phyloP scores from a whole-genome alignment of 2,888 invertebrate species.

The Norana najaformis region DNA sequence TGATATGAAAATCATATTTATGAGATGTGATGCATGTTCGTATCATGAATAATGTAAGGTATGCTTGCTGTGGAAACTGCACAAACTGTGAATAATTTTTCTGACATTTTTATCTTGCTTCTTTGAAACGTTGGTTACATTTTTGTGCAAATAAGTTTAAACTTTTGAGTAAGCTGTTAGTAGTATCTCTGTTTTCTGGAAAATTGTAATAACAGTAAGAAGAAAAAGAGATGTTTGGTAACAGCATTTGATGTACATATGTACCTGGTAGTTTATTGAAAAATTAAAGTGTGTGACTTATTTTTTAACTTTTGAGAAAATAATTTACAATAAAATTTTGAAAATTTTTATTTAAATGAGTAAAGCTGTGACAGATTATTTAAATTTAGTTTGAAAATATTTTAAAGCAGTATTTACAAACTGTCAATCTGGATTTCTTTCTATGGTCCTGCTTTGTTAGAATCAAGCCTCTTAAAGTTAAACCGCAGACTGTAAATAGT shows the following conservation, averaged over 20 bases:
- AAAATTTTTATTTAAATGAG: background rate
- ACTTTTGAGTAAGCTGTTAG: slow-evolving; percentile 3
- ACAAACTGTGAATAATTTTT: background rate
- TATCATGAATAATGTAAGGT: background rate
- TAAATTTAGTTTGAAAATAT: background rate
- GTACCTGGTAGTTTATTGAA: background rate
- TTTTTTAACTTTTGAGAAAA: background rate
- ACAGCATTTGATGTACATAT: background rate
- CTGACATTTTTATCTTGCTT: slow-evolving; percentile 5
- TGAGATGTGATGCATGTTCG: background rate
- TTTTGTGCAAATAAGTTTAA: background rate
- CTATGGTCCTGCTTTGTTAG: background rate
- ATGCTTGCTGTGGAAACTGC: background rate
- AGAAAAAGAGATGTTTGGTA: background rate
- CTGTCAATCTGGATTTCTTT: background rate
- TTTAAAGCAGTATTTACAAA: background rate
- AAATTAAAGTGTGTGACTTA: background rate
- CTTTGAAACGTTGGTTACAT: background rate
- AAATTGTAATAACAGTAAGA: background rate
- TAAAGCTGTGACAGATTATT: background rate
- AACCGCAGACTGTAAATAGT: background rate
- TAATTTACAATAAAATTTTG: background rate
- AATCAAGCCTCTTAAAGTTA: background rate
- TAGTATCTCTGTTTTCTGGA: background rate
- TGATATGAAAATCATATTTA: background rate